phyloP scores from a whole-genome alignment of 2,797 vertebrate species.

The Accipiter fasciatus region DNA sequence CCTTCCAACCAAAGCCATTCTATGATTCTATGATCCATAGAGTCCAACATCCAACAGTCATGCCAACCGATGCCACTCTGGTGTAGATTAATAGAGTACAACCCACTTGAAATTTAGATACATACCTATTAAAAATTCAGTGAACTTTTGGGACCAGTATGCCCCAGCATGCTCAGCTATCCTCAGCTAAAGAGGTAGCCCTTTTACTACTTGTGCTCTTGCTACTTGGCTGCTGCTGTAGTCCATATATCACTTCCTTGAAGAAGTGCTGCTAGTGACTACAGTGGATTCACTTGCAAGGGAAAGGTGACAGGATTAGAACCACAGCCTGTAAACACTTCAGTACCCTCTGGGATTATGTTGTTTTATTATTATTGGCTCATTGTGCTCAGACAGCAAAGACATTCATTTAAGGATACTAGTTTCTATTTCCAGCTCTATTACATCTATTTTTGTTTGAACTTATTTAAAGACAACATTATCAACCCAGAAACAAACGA shows the following conservation, averaged over 20 bases:
- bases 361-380: constrained; percentile 9
- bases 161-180: neutral
- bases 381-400: neutral
- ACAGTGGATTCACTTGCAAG: neutral
- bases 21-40: no score
- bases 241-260: neutral
- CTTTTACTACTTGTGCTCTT: neutral
- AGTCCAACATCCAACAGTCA: neutral
- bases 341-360: neutral
- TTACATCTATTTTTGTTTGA: constrained; percentile 53
- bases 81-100: neutral
- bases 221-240: neutral
- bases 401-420: constrained; percentile 3
- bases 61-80: neutral
- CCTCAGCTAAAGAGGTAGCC: neutral
- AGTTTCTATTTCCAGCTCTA: constrained; percentile 33
- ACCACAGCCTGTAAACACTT: neutral
- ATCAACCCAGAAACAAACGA: constrained; percentile 37
- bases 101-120: neutral
- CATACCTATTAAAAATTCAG: neutral
- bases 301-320: constrained; percentile 37
- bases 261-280: neutral
- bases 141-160: neutral
- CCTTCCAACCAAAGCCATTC: no score
- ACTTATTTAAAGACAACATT: constrained; percentile 39